These are phyloP conservation scores for Ceuthmochares aereus DNA, from an alignment of 2,113 vertebrate species.

Conservation along the genomic window DNA sequence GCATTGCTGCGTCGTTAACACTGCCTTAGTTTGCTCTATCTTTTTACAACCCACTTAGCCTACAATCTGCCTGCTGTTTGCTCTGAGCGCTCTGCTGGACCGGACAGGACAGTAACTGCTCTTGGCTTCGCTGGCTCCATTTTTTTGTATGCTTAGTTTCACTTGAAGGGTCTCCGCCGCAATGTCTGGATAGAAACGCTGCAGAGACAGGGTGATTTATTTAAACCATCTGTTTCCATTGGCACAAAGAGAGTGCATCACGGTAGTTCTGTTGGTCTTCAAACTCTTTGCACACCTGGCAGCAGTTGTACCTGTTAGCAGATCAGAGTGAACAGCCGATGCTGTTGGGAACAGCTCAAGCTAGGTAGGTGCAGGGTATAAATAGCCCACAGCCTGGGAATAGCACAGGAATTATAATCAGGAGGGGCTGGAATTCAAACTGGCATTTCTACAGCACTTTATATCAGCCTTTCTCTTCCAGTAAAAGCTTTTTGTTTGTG, in stretches of 20 bases:
- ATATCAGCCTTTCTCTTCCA: background rate
- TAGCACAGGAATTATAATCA: background rate
- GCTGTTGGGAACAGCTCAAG: fast-evolving
- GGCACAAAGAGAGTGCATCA: background rate
- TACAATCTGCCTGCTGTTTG: background rate
- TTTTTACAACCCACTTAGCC: background rate
- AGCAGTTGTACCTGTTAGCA: fast-evolving
- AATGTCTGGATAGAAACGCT: background rate
- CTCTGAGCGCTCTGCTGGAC: background rate
- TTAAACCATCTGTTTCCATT: background rate
- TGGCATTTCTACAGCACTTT: background rate
- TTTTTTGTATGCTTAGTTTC: background rate
- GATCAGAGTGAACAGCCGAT: background rate
- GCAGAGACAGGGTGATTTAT: background rate
- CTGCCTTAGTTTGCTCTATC: background rate
- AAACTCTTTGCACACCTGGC: background rate
- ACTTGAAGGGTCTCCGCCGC: background rate
- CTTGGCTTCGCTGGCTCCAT: background rate
- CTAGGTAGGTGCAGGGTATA: background rate
- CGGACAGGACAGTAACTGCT: background rate
- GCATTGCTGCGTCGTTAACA: fast-evolving
- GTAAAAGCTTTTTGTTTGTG: background rate
- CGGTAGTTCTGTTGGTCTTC: background rate
- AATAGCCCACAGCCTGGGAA: background rate
- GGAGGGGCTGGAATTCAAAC: background rate